Evolutionary conservation across 2,888 invertebrate genomes (phyloP), one percentile per base, ranked within the genome.

Genomic region (Ormyrus rosae): DNA sequence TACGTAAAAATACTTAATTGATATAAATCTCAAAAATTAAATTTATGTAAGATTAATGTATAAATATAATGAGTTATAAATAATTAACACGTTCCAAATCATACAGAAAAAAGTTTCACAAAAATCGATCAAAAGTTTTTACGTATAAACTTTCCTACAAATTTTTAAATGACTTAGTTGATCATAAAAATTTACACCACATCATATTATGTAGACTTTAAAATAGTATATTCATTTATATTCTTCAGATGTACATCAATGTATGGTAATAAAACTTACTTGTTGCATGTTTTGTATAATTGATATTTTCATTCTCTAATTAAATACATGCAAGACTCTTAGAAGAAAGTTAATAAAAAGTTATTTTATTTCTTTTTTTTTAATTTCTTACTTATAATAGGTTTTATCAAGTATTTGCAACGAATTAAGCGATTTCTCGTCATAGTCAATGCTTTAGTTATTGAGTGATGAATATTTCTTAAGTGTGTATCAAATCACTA

Each of bases 21-120:
- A 56, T 19, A 74, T 46, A 64, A 74, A 74, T 74, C 67, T 74
- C 58, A 74, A 58, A 74, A 67, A n/a, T 58, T 61, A 34, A 71
- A 51, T 34, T 55, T 34, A 34, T 34, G 3, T 34, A 6, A 45
- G n/a, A 63, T 48, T 48, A 8, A 70, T 70, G 65, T 8, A 56
- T 34, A 60, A 11, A 9, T 68, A 75, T 61, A 76, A 69, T 61
- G 19, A 13, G 55, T 45, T 61, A 48, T 53, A 68, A 61, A 76
- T 55, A 69, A 19, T 68, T 76, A 34, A 34, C 34, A 34, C 34
- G 34, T 53, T 48, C 46, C 60, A 46, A 53, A 60, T 9, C 46
- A 68, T 58, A 61, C 48, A 34, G 53, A 76, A 68, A 61, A 55
- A 34, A 34, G 34, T 34, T 4, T 34, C 34, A 34, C 34, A 34